Evolutionary conservation across 2,888 invertebrate genomes (phyloP), one percentile per base, ranked within the genome.

Genomic region (Corythucha ciliata): DNA sequence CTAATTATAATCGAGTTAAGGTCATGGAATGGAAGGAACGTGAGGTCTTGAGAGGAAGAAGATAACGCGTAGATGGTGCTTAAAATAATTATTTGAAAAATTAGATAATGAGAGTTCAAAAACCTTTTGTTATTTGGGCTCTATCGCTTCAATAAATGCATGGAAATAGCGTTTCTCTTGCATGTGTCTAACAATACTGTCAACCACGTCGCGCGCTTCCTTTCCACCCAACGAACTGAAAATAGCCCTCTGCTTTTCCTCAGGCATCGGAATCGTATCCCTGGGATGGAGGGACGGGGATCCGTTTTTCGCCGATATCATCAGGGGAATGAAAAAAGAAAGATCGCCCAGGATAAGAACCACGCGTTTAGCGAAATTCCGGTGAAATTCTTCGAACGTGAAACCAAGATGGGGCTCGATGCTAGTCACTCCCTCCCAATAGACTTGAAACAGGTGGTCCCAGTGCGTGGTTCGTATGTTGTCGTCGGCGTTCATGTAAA

Each of bases 401-500:
- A 52, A 52, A 10, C 52, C 39, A 10, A 45, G 44, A 1, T 37
- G 3, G n/a, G 51, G 53, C 10, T 56, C 25, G 4, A 33, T 18
- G 1, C 39, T 44, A 8, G 48, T 47, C 29, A 60, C 14, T 8
- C 54, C 37, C 7, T 55, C 40, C 50, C 55, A 57, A 33, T 69
- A 69, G 6, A 58, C 52, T 29, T 55, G 57, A 25, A 66, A 61
- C 1, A 68, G 53, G 5, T 60, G 55, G 12, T 64, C 57, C 52
- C 60, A 50, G 42, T 65, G 60, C 2, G 61, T 36, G 1, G 60
- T 48, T 2, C 68, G 61, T 1, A 64, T 48, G 18, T 63, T 25
- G 1, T 61, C 57, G 0, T 60, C 64, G 2, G 67, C 66, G 32
- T 66, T 66, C 47, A 68, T 63, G 50, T 66, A 65, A 3, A 69